Conservation (phyloP, 2,113 vertebrate species). For the Azemiops feae region DNA sequence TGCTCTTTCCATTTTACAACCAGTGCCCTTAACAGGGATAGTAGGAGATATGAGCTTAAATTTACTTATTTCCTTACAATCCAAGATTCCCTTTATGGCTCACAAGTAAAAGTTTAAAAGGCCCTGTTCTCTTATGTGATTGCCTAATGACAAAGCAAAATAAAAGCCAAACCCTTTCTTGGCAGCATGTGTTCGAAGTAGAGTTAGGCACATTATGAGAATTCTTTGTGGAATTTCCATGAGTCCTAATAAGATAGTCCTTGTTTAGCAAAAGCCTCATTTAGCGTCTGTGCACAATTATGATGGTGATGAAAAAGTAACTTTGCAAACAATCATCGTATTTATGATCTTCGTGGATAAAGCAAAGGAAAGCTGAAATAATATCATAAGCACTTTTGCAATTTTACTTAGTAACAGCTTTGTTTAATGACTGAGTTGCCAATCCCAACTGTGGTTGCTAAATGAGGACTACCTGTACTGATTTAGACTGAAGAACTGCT, state of each 20-base stretch:
- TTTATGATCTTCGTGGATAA: background rate
- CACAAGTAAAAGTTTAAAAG: background rate
- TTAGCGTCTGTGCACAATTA: background rate
- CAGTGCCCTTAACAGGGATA: background rate
- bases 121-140: background rate
- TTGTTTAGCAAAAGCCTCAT: background rate
- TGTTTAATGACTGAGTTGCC: background rate
- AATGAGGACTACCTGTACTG: background rate
- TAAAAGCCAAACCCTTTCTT: background rate
- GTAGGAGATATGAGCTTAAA: background rate
- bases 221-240: background rate
- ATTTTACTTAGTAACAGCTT: background rate
- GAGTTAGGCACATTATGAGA: background rate
- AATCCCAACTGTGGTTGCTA: background rate
- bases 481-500: background rate
- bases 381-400: background rate
- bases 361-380: background rate
- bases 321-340: background rate
- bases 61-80: background rate
- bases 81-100: background rate
- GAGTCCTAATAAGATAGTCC: background rate
- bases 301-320: background rate
- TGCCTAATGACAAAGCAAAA: background rate
- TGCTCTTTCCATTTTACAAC: background rate
- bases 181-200: background rate